A percentile compares a stretch with the other conserved stretches of the same genome.
Evolutionary conservation across 2,113 vertebrate species (phyloP).

Genomic region (Gopherus evgoodei): DNA sequence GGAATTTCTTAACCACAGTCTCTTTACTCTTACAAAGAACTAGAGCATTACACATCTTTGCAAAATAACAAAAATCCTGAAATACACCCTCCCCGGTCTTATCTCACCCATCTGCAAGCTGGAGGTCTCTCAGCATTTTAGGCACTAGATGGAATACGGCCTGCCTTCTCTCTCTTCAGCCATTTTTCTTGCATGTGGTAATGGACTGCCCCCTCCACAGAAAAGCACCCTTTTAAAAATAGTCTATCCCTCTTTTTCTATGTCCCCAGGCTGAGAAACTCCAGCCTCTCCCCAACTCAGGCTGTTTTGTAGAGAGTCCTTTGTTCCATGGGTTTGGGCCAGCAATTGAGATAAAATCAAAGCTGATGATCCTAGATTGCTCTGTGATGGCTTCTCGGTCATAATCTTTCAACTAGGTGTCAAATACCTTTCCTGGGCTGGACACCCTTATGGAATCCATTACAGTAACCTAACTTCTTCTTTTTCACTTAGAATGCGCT

Average conservation of each 20-base stretch:
- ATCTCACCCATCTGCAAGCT: not conserved
- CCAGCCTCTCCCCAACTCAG: not conserved
- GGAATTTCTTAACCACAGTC: not conserved
- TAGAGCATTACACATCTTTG: not conserved
- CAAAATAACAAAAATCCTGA: not conserved
- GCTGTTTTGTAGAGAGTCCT: slow-evolving; percentile 15
- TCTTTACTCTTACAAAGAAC: not conserved
- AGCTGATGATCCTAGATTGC: not conserved
- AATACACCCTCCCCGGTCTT: not conserved
- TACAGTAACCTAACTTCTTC: not conserved
- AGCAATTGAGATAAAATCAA: not conserved
- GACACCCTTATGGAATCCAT: not conserved
- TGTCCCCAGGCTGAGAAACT: not conserved
- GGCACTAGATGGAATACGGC: not conserved
- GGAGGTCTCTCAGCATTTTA: not conserved
- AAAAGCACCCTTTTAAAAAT: not conserved
- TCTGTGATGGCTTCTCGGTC: not conserved
- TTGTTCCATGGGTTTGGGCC: not conserved
- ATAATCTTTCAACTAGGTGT: not conserved
- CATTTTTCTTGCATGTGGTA: not conserved
- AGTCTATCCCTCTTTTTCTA: not conserved
- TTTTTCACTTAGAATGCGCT: slow-evolving; percentile 78
- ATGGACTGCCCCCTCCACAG: not conserved
- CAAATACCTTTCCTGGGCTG: not conserved
- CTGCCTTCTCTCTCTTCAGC: not conserved